A percentile compares a stretch with the other conserved stretches of the same genome.
Evolutionary conservation across 2,113 vertebrate species (phyloP).

Genomic region (Sialia sialis): DNA sequence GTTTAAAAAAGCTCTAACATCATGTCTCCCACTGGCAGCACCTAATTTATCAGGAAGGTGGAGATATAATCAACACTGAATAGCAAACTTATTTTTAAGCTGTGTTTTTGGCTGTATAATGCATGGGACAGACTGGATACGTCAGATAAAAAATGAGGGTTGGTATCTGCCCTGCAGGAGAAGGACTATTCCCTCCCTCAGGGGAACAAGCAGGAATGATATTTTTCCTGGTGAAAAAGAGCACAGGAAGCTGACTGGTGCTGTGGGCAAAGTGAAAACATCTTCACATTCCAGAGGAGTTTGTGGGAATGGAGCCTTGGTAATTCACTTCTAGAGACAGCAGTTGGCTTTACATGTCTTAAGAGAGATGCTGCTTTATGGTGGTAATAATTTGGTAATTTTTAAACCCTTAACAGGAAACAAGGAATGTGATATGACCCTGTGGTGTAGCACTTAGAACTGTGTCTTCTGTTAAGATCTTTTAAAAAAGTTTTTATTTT

Average conservation of each 20-base stretch:
- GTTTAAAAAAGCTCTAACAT: not conserved
- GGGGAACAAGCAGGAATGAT: not conserved
- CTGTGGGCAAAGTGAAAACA: not conserved
- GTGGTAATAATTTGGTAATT: not conserved
- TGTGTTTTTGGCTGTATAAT: not conserved
- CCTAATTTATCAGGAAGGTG: not conserved
- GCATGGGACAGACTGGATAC: not conserved
- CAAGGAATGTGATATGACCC: not conserved
- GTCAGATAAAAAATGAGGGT: not conserved
- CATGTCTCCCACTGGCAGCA: not conserved
- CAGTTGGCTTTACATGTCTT: conserved; percentile 17
- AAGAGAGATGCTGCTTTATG: not conserved
- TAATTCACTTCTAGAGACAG: not conserved
- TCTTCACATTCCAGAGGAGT: not conserved
- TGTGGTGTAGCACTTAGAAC: not conserved
- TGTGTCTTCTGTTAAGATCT: not conserved
- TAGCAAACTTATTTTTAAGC: not conserved
- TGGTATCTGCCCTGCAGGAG: not conserved
- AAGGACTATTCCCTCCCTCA: not conserved
- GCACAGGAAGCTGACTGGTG: not conserved
- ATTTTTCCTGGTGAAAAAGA: not conserved
- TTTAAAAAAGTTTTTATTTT: not conserved
- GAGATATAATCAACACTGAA: not conserved
- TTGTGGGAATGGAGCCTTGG: not conserved
- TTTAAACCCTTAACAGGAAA: not conserved